A percentile compares a stretch with the other conserved stretches of the same genome.
These are phyloP conservation scores for Anguilla marmorata DNA, from an alignment of 2,797 vertebrate species.

Conservation along the genomic window DNA sequence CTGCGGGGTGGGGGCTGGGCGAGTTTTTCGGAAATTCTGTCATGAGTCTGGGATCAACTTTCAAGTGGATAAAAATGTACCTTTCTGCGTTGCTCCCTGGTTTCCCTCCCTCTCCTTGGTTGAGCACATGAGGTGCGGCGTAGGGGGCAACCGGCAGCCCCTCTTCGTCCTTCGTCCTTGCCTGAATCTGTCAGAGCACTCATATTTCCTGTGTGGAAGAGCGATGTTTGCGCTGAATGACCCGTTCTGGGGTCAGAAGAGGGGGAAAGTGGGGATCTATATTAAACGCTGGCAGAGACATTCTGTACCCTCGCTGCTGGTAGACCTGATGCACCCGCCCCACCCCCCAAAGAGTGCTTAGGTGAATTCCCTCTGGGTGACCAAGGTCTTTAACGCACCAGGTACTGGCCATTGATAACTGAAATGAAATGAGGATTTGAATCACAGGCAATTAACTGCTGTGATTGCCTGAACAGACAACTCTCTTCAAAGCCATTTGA, in stretches of 20 bases:
- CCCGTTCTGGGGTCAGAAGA: background rate
- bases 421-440: background rate
- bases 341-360: background rate
- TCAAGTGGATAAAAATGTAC: background rate
- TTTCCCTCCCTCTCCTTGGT: background rate
- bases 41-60: background rate
- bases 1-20: background rate
- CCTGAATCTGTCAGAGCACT: slow-evolving; percentile 1
- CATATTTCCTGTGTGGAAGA: background rate
- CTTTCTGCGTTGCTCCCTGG: background rate
- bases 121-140: background rate
- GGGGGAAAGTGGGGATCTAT: slow-evolving; percentile 15
- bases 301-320: background rate
- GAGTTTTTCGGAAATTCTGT: background rate
- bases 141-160: background rate
- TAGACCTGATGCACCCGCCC: background rate
- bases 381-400: background rate
- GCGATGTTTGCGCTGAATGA: slow-evolving; percentile 6
- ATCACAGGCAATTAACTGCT: background rate
- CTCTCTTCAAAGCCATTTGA: background rate
- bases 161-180: background rate
- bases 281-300: slow-evolving; percentile 8
- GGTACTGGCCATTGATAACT: background rate
- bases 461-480: background rate
- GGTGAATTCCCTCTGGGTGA: background rate